Conservation (phyloP, 2,888 invertebrate species). For the Acanthacorydalis orientalis region DNA sequence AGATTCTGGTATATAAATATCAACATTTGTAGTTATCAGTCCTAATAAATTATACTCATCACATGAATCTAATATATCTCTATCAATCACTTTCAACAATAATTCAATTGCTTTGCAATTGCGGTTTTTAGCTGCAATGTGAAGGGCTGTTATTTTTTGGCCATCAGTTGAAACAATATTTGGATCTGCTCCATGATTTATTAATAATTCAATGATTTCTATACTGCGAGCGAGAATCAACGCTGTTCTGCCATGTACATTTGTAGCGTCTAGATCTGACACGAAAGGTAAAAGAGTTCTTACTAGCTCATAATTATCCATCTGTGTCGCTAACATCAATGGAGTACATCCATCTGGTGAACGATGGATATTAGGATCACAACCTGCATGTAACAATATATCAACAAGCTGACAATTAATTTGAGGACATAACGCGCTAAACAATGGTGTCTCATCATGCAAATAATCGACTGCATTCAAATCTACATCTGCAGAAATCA, state of each 20-base stretch:
- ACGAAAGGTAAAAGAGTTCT: neutral
- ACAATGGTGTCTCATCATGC: constrained; percentile 7
- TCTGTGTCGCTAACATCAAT: constrained; percentile 1
- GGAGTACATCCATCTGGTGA: constrained; percentile 1
- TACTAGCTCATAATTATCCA: neutral
- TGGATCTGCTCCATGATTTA: constrained; percentile 6
- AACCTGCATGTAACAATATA: constrained; percentile 1
- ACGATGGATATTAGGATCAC: constrained; percentile 1
- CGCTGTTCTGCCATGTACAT: constrained; percentile 7
- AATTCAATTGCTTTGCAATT: constrained; percentile 4
- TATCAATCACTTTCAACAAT: constrained; percentile 4
- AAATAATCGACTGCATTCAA: neutral
- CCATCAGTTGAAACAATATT: constrained; percentile 6
- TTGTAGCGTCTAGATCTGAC: constrained; percentile 2
- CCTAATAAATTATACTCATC: neutral
- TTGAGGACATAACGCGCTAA: neutral
- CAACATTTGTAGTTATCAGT: neutral
- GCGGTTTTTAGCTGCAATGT: constrained; percentile 7
- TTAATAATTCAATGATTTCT: constrained; percentile 5
- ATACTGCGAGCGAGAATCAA: constrained; percentile 7
- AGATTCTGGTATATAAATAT: neutral
- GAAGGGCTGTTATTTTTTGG: constrained; percentile 6
- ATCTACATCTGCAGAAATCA: neutral
- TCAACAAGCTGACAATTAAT: neutral
- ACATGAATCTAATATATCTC: neutral